Evolutionary conservation across 2,888 invertebrate species (phyloP), one percentile per base, ranked within the genome.

Genomic region (Petrolisthes cinctipes): DNA sequence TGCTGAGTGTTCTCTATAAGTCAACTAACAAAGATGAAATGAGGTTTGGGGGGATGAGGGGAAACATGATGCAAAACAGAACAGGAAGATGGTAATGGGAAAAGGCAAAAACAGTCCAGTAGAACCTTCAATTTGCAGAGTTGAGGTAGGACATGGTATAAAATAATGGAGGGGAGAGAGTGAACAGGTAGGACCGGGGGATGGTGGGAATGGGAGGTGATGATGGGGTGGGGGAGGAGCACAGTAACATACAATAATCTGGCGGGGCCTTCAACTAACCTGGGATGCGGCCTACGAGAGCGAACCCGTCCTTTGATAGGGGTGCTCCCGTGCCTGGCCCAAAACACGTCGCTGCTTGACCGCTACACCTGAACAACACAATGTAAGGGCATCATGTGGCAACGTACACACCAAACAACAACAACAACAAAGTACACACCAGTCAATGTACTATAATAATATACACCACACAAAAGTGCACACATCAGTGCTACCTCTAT

Each of bases 241-340:
- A 37, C 37, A 37, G 37, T 37, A 37, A 37, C 37, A 37, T 37
- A 37, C 37, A 37, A 37, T 37, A 6, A 71, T n/a, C 71, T n/a
- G 6, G n/a, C 11, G 14, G 6, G 20, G 20, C 71, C 14, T 80
- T 82, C 78, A 88, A 88, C 89, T 89, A 89, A 89, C 89, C 89
- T 89, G 86, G 84, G 84, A 66, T 84, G 86, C 84, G 86, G 83
- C 86, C 86, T 89, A 94, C 93, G 95, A 95, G 95, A 96, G 96
- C 96, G 94, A 94, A 94, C 96, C 96, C 94, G 97, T 96, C 95
- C 98, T 97, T 95, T 97, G 97, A 95, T 98, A 98, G 94, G 98
- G 98, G 96, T 98, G 98, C 94, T 98, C 97, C 95, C 98, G 95
- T 94, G 96, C 95, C 94, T 96, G 96, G 94, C 96, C 95, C 94